Conservation (phyloP, 64 coral and sea anemone species). For the Montipora efflorescens region DNA sequence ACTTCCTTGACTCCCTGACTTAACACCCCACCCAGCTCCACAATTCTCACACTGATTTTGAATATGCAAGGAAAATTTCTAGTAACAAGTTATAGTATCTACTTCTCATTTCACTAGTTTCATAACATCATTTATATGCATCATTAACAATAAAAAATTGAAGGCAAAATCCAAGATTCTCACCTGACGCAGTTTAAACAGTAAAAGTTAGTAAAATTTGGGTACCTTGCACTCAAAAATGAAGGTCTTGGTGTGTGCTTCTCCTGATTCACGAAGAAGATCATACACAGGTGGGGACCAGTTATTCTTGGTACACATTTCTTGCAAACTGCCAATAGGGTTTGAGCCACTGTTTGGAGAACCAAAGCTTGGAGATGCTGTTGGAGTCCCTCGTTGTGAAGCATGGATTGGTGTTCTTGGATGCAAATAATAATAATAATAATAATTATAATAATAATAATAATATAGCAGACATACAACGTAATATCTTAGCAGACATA, state of each 20-base stretch:
- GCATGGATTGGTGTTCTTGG: background rate
- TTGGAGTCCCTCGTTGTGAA: background rate
- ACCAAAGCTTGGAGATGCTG: background rate
- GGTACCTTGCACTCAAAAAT: conserved; percentile 60
- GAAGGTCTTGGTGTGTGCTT: conserved; percentile 66
- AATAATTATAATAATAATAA: too few species aligned
- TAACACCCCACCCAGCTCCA: too few species aligned
- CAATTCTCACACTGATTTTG: too few species aligned
- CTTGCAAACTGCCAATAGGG: conserved; percentile 44
- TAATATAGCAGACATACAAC: too few species aligned
- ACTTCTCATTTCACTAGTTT: too few species aligned
- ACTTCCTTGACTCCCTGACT: too few species aligned
- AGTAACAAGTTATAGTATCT: too few species aligned
- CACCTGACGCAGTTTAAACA: background rate
- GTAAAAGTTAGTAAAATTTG: background rate
- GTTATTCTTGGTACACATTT: conserved; percentile 23
- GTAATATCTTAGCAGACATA: too few species aligned
- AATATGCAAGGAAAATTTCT: too few species aligned
- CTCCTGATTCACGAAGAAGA: conserved; percentile 28
- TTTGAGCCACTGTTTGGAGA: conserved; percentile 13
- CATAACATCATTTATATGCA: too few species aligned
- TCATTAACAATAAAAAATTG: too few species aligned
- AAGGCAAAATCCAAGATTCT: too few species aligned
- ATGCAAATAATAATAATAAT: background rate
- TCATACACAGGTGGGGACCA: conserved; percentile 61